Base-by-base conservation (phyloP, 2,888 invertebrate genomes). In the Melangyna quadrimaculata region DNA sequence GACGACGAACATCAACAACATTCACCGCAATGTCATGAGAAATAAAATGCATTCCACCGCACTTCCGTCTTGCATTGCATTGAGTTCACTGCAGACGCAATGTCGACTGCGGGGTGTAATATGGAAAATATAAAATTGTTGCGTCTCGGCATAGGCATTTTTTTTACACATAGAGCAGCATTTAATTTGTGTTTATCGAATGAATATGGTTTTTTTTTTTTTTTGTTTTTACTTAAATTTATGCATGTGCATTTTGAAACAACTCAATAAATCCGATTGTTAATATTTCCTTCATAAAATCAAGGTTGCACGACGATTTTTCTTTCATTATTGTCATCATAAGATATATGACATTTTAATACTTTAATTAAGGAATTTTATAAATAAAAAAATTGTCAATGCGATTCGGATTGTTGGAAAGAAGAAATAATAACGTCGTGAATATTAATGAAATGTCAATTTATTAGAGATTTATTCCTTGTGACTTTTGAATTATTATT, bases 61-160 rank as follows among this genome's bases (percentile, higher is more conserved):
- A 81, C 67, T 81, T 81, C 81, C 81, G 81, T 59, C 51, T 77
- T 61, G 14, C 57, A 71, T 77, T 69, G 17, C 65, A 71, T 65
- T 81, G 57, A 40, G 40, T 59, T 71, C 57, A 77, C n/a, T 55
- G 59, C 71, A 81, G 77, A 81, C 70, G 48, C 65, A 71, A 77
- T 77, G 77, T 71, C 81, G 80, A 63, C 75, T 74, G 61, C 74
- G 53, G 27, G 69, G 63, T 55, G 29, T 77, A 9, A 45, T 43
- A 45, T 35, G 71, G 37, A 65, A 71, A 57, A 55, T 27, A 59
- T 53, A 37, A 48, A 22, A 10, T 57, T 67, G 55, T 17, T 27
- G 32, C 27, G 14, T 51, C 27, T 22, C 24, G 61, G 40, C 37
- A 63, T 40, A 27, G 40, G 57, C 35, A n/a, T 51, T 27, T 4